Evolutionary conservation across 92 coral and sea anemone genomes (phyloP), one percentile per base, ranked within the genome.

Genomic region (Epizoanthus scotinus): DNA sequence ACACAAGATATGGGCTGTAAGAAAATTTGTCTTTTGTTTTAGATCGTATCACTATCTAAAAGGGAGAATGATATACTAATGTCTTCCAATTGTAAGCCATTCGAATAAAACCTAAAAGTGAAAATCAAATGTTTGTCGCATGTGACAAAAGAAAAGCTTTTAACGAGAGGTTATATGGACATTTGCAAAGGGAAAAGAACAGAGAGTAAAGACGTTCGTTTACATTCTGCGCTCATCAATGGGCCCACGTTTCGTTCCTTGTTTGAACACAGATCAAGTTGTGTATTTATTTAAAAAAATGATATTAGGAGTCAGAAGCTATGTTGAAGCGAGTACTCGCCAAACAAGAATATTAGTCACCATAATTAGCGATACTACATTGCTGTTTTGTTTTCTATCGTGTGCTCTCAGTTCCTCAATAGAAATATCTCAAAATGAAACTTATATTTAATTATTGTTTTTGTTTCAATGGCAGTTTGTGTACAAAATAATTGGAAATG

Each of bases 121-220:
- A 58, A 77, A 79, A 38, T 80, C 74, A 85, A 88, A 86, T 89
- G 95, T 89, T 89, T 86, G 79, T 74, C 91, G 60, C 67, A 42
- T 62, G 38, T 61, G 84, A 88, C 92, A 88, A 92, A 87, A 79
- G 90, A 36, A 81, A 86, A 78, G 87, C 91, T 90, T 89, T 92
- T 92, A 90, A 77, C 73, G 86, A 66, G 78, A 63, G 65, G 63
- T 71, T 40, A 49, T 59, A 70, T 60, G 85, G 79, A 78, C 74
- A 87, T 82, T 54, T 56, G 57, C 62, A 56, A 7, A 78, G 59
- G 58, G 55, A 68, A 64, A 63, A 61, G 36, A 52, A 50, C 44
- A 83, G 83, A 63, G 78, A 73, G 78, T 84, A 69, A 83, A 67
- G 36, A 52, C 83, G 78, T 87, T 78, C 66, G 79, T 75, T 83